Conservation (phyloP, 2,888 invertebrate genomes). For the Xiphydria camelus region DNA sequence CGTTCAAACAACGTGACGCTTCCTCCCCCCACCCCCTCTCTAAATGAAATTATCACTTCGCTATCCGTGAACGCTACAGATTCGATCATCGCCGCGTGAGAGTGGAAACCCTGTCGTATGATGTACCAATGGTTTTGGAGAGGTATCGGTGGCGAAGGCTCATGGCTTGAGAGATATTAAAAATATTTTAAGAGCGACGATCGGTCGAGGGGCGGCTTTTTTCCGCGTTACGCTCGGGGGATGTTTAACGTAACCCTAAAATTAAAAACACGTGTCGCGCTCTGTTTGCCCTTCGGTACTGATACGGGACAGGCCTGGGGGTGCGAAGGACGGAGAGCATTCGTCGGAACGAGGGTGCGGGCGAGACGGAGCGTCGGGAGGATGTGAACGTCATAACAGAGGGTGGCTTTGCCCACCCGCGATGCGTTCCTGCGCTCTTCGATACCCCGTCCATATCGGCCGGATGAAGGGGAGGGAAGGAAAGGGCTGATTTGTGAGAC, state of each 20-base stretch:
- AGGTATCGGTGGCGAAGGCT: background rate
- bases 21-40: too few species aligned
- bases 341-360: slow-evolving; percentile 1
- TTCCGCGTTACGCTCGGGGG: slow-evolving; percentile 16
- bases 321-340: background rate
- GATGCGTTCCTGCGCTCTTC: background rate
- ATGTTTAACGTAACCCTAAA: slow-evolving; percentile 25
- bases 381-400: slow-evolving; percentile 8
- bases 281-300: slow-evolving; percentile 5
- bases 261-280: slow-evolving; percentile 26
- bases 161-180: slow-evolving; percentile 10
- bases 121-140: too few species aligned
- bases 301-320: slow-evolving; percentile 1
- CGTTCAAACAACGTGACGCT: too few species aligned
- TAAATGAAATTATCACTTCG: too few species aligned
- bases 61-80: too few species aligned
- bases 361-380: background rate
- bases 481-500: too few species aligned
- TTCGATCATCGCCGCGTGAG: too few species aligned
- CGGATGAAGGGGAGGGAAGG: too few species aligned
- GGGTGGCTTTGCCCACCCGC: slow-evolving; percentile 6
- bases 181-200: slow-evolving; percentile 10
- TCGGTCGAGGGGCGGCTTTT: slow-evolving; percentile 7
- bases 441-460: too few species aligned
- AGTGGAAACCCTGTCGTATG: too few species aligned